These are phyloP conservation scores for Recurvirostra avosetta DNA, from an alignment of 2,113 vertebrate genomes.

Conservation along the genomic window DNA sequence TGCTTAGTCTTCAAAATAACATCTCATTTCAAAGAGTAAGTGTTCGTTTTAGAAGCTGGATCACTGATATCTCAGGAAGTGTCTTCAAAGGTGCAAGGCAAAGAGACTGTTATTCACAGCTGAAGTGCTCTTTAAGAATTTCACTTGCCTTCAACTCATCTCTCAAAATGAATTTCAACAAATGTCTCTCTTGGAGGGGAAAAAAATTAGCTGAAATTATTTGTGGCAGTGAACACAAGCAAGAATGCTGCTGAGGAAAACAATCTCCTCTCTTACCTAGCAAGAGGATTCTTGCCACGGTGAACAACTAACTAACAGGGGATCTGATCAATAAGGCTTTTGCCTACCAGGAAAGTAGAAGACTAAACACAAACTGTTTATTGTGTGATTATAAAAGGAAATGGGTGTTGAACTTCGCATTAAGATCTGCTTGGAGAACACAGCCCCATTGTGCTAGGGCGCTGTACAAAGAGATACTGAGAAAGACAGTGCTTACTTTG, in stretches of 20 bases:
- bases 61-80: neutral
- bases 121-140: neutral
- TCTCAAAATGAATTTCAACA: neutral
- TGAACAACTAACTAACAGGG: neutral
- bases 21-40: neutral
- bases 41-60: neutral
- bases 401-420: neutral
- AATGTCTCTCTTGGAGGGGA: neutral
- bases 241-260: neutral
- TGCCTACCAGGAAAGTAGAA: neutral
- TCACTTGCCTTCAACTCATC: neutral
- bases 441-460: neutral
- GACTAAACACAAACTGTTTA: neutral
- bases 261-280: neutral
- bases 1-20: neutral
- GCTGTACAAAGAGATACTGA: neutral
- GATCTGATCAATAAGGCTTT: neutral
- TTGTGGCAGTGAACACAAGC: neutral
- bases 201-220: neutral
- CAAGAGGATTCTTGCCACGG: neutral
- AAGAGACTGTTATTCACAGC: neutral
- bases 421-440: neutral
- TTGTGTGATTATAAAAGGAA: neutral
- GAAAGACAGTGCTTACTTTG: neutral
- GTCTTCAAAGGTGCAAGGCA: neutral